Conservation (phyloP, 2,888 invertebrate species). For the Colostygia pectinataria region DNA sequence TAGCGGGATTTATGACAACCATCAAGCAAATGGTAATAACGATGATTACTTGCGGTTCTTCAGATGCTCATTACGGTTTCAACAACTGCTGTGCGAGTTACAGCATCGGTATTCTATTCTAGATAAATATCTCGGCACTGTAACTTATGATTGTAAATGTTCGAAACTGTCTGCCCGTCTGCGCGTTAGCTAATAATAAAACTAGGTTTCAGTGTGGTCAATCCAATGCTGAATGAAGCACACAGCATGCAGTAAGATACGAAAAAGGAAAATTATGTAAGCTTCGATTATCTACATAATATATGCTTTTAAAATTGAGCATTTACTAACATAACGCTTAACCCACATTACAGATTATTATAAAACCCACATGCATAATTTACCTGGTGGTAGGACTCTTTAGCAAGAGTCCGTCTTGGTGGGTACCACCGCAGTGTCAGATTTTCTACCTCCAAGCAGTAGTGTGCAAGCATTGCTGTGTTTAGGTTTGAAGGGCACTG, state of each 20-base stretch:
- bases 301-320: neutral
- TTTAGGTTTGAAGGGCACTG: too few species aligned
- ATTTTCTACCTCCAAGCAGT: too few species aligned
- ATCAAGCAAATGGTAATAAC: slow-evolving; percentile 36
- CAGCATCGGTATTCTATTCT: slow-evolving; percentile 22
- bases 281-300: neutral
- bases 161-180: neutral
- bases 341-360: too few species aligned
- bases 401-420: too few species aligned
- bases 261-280: too few species aligned
- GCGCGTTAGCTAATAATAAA: too few species aligned
- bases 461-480: too few species aligned
- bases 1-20: slow-evolving; percentile 34
- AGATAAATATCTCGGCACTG: slow-evolving; percentile 12
- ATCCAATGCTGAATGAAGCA: too few species aligned
- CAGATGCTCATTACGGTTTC: slow-evolving; percentile 37
- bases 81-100: slow-evolving; percentile 29
- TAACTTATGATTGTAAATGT: neutral
- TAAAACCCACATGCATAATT: slow-evolving; percentile 26
- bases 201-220: too few species aligned
- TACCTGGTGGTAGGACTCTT: too few species aligned
- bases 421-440: too few species aligned
- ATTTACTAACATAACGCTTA: slow-evolving; percentile 10
- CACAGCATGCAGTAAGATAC: too few species aligned
- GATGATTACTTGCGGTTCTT: slow-evolving; percentile 44